phyloP scores from a whole-genome alignment of 2,113 vertebrate species.

The Phalacrocorax aristotelis region DNA sequence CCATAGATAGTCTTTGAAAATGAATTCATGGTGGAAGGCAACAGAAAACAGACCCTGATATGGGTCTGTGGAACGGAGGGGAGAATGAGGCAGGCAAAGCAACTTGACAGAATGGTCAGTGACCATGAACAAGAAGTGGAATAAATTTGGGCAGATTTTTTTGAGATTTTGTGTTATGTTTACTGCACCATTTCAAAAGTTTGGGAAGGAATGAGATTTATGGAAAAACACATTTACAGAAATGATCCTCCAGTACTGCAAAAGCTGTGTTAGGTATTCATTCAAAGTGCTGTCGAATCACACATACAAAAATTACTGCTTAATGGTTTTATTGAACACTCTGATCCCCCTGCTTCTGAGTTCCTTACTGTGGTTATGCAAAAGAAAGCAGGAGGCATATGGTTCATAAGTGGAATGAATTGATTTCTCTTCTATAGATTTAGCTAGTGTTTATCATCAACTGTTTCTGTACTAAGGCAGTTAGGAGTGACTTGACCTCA shows the following conservation, averaged over 20 bases:
- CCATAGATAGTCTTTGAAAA: background rate
- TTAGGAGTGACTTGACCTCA: background rate
- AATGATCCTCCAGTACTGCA: background rate
- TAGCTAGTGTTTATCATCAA: slow-evolving; percentile 13
- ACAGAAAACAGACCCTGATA: background rate
- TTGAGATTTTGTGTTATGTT: background rate
- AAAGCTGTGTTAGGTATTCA: background rate
- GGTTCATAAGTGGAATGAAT: slow-evolving; percentile 26
- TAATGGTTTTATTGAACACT: slow-evolving; percentile 30
- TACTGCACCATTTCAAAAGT: background rate
- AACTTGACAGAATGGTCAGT: background rate
- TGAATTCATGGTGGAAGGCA: background rate
- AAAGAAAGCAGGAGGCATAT: slow-evolving; percentile 29
- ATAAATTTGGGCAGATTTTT: background rate
- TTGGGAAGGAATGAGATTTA: background rate
- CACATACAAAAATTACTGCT: slow-evolving; percentile 27
- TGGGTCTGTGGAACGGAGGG: background rate
- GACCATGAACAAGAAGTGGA: background rate
- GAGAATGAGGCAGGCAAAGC: background rate
- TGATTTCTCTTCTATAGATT: slow-evolving; percentile 43
- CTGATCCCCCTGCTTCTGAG: background rate
- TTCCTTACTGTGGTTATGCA: slow-evolving; percentile 17
- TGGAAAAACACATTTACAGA: background rate
- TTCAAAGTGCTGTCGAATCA: background rate
- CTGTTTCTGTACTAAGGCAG: background rate